Percentiles rank a stretch among this genome's conserved stretches.
phyloP scores from a whole-genome alignment of 2,888 invertebrate genomes.

The Congeria kusceri region DNA sequence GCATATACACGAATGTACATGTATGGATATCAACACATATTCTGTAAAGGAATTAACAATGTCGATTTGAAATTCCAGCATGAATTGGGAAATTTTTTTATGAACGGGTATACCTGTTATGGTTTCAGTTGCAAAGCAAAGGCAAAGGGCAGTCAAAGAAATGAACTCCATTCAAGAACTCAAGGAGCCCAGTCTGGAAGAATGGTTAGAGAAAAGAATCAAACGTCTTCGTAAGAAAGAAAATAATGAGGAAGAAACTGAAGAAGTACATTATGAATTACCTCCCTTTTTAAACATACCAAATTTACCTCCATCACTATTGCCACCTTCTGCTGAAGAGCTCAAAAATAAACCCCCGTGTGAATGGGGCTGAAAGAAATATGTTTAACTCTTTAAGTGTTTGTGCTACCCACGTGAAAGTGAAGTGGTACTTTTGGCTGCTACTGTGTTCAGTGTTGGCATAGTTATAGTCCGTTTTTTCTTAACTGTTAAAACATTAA shows the following conservation, averaged over 20 bases:
- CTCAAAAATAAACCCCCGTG: constrained; percentile 27
- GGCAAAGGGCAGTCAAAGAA: constrained; percentile 30
- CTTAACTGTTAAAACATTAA: too few relatives aligned
- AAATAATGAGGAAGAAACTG: constrained; percentile 2
- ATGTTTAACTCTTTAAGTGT: too few relatives aligned
- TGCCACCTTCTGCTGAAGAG: constrained; percentile 59
- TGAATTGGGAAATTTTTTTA: too few relatives aligned
- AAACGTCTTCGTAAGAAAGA: constrained; percentile 39
- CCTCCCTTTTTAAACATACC: constrained; percentile 58
- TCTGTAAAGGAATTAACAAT: too few relatives aligned
- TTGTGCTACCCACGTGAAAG: too few relatives aligned
- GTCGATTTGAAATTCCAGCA: too few relatives aligned
- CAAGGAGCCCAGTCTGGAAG: constrained; percentile 55
- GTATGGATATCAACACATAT: too few relatives aligned
- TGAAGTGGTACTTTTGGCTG: too few relatives aligned
- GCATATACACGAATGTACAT: too few relatives aligned
- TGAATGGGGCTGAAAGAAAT: constrained; percentile 56
- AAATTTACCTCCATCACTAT: constrained; percentile 58
- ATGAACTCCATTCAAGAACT: constrained; percentile 15
- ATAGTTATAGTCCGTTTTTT: too few relatives aligned
- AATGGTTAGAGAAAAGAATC: constrained; percentile 67
- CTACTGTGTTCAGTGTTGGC: too few relatives aligned
- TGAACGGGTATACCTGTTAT: too few relatives aligned
- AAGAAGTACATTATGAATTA: constrained; percentile 41
- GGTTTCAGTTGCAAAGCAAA: constrained; percentile 27